Conservation (phyloP, 2,797 vertebrate species). For the Tokudaia muenninki region DNA sequence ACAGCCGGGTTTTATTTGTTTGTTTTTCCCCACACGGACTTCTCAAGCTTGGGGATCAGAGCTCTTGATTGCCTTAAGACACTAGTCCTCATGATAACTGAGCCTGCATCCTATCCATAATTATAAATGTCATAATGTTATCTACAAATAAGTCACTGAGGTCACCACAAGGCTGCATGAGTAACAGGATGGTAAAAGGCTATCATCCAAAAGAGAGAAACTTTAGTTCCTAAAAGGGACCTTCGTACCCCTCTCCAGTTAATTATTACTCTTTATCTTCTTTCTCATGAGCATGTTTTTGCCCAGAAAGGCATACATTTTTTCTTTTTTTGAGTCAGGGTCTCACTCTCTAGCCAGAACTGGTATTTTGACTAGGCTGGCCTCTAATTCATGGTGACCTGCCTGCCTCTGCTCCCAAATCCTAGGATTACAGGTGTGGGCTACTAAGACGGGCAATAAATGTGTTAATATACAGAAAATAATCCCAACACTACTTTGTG, state of each 20-base stretch:
- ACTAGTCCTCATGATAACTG: background rate
- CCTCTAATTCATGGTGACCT: background rate
- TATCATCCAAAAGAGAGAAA: background rate
- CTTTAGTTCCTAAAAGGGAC: background rate
- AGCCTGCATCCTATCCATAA: background rate
- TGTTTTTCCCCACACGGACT: background rate
- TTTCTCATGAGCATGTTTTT: background rate
- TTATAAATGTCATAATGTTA: background rate
- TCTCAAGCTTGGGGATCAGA: background rate
- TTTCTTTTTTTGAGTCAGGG: background rate
- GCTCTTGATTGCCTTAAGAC: background rate
- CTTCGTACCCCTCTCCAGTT: background rate
- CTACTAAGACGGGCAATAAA: background rate
- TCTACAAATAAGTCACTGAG: background rate
- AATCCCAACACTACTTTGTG: background rate
- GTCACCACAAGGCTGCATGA: background rate
- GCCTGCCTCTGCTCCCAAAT: background rate
- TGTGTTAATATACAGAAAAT: conserved; percentile 34
- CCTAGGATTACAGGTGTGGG: background rate
- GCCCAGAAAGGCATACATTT: background rate
- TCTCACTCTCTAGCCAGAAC: background rate
- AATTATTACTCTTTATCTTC: background rate
- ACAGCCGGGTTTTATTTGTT: background rate
- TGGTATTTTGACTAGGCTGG: background rate
- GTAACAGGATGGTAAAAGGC: background rate